Percentiles rank a stretch among this genome's conserved stretches.
Evolutionary conservation across 2,888 invertebrate genomes (phyloP).

Genomic region (Parelbella ahira): DNA sequence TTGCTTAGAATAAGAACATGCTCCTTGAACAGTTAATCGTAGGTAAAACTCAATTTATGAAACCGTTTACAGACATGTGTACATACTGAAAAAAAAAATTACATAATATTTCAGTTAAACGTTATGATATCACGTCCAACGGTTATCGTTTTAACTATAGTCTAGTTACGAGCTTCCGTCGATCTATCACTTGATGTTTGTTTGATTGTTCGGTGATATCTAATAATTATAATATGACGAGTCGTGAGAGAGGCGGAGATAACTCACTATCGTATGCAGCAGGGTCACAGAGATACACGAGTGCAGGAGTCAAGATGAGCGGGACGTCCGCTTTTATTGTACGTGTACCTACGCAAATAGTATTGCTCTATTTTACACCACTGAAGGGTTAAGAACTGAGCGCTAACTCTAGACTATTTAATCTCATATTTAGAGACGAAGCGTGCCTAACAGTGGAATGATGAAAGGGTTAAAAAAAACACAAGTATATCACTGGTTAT

Average conservation of each 20-base stretch:
- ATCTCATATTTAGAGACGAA: too few relatives aligned
- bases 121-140: constrained; percentile 2
- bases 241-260: constrained; percentile 17
- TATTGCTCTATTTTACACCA: too few relatives aligned
- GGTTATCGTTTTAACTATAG: constrained; percentile 5
- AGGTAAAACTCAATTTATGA: too few relatives aligned
- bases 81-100: too few relatives aligned
- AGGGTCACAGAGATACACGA: constrained; percentile 53
- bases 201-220: constrained; percentile 28
- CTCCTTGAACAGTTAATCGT: too few relatives aligned
- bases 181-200: constrained; percentile 23
- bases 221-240: constrained; percentile 21
- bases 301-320: constrained; percentile 48
- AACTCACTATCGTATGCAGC: constrained; percentile 41
- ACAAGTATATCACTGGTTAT: too few relatives aligned
- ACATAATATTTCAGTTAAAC: constrained; percentile 10
- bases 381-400: too few relatives aligned
- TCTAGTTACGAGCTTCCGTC: constrained; percentile 5
- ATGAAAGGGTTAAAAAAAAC: too few relatives aligned
- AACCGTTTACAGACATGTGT: too few relatives aligned
- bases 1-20: too few relatives aligned
- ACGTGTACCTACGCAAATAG: neutral
- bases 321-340: constrained; percentile 21
- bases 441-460: too few relatives aligned
- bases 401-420: too few relatives aligned